Percentiles rank a stretch among this genome's conserved stretches.
phyloP scores from a whole-genome alignment of 2,888 invertebrate species.

The Drosophila lacicola region DNA sequence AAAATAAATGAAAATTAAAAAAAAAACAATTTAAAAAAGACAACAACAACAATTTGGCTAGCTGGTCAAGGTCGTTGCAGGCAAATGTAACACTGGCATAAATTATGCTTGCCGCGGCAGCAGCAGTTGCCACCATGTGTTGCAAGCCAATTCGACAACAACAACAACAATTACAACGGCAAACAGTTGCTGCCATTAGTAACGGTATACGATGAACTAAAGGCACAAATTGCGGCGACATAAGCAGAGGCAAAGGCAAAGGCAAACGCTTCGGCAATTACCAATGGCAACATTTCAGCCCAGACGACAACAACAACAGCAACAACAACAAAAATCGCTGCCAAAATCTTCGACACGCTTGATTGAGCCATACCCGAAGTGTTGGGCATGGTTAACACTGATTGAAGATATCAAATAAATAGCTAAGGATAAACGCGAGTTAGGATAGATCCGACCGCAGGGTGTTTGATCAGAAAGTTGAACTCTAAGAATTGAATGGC shows the following conservation, averaged over 20 bases:
- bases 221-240: conserved; percentile 55
- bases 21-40: conserved; percentile 26
- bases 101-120: conserved; percentile 63
- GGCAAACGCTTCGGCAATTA: conserved; percentile 46
- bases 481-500: conserved; percentile 3
- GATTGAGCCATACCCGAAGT: conserved; percentile 34
- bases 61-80: conserved; percentile 73
- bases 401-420: conserved; percentile 4
- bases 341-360: conserved; percentile 46
- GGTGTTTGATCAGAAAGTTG: conserved; percentile 4
- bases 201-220: conserved; percentile 53
- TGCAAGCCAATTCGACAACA: conserved; percentile 41
- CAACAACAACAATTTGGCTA: conserved; percentile 53
- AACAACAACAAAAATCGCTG: conserved; percentile 42
- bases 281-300: conserved; percentile 51
- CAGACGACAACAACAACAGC: conserved; percentile 24
- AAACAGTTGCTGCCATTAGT: conserved; percentile 47
- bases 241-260: conserved; percentile 30
- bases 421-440: conserved; percentile 24
- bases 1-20: conserved; percentile 8
- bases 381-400: conserved; percentile 8
- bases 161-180: conserved; percentile 11
- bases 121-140: conserved; percentile 27
- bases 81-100: conserved; percentile 77
- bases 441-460: conserved; percentile 8